Percentiles rank a stretch among this genome's conserved stretches.
These are phyloP conservation scores for Fregata magnificens DNA, from an alignment of 2,113 vertebrate genomes.

Conservation along the genomic window DNA sequence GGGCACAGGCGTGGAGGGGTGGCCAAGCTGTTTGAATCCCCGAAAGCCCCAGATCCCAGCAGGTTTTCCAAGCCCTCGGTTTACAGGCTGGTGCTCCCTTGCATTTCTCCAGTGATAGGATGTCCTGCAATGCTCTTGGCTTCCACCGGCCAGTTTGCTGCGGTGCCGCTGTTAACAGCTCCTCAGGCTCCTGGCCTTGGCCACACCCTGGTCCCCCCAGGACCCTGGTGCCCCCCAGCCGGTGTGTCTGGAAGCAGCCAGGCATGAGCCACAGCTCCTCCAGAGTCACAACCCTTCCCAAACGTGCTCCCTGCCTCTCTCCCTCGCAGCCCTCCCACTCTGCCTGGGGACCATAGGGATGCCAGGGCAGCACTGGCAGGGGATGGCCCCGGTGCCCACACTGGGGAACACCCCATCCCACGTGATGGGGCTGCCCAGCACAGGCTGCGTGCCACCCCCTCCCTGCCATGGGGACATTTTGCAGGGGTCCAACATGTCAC, in stretches of 20 bases:
- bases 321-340: not conserved
- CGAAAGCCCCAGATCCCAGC: rapidly evolving
- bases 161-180: not conserved
- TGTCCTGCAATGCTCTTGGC: not conserved
- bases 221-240: rapidly evolving
- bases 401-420: not conserved
- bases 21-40: not conserved
- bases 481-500: not conserved
- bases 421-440: rapidly evolving
- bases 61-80: not conserved
- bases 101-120: rapidly evolving
- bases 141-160: not conserved
- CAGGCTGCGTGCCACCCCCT: not conserved
- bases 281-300: not conserved
- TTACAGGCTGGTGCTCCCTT: not conserved
- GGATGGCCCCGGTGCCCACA: not conserved
- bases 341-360: not conserved
- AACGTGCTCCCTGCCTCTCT: not conserved
- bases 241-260: not conserved
- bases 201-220: rapidly evolving
- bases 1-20: rapidly evolving
- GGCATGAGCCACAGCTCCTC: not conserved
- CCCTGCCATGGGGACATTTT: not conserved
- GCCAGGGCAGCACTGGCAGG: not conserved
- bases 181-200: not conserved